Percentiles rank a stretch among this genome's conserved stretches.
Evolutionary conservation across 2,797 vertebrate genomes (phyloP).

Genomic region (Ataeniobius toweri): DNA sequence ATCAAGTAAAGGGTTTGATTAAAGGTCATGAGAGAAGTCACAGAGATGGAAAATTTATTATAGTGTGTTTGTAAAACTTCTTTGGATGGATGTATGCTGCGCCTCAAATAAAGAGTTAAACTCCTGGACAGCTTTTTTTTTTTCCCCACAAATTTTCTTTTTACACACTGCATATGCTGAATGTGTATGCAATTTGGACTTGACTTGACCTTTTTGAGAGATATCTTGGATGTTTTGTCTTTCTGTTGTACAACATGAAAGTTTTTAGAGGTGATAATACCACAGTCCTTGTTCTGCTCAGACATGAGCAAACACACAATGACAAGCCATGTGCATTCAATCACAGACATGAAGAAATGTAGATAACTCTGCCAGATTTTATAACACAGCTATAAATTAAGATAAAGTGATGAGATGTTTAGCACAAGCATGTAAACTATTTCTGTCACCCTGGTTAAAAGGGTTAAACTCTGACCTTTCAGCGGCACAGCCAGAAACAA

Average conservation of each 20-base stretch:
- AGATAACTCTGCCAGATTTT: constrained; percentile 37
- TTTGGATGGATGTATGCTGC: constrained; percentile 23
- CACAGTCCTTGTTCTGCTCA: constrained; percentile 22
- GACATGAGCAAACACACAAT: constrained; percentile 48
- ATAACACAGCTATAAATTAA: constrained; percentile 28
- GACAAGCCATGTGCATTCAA: constrained; percentile 28
- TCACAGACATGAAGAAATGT: constrained; percentile 46
- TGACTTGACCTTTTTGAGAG: background rate
- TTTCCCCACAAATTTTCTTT: background rate
- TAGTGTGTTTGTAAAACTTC: constrained; percentile 21
- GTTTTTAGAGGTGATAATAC: constrained; percentile 27
- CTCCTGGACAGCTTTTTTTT: background rate
- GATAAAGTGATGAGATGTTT: constrained; percentile 42
- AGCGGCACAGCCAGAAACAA: background rate
- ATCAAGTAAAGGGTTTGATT: constrained; percentile 26
- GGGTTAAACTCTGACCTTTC: background rate
- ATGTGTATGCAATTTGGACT: background rate
- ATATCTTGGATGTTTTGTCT: background rate
- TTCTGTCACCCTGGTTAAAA: background rate
- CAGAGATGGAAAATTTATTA: constrained; percentile 26
- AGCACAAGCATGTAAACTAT: constrained; percentile 29
- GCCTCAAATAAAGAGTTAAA: constrained; percentile 15
- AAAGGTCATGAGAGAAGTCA: constrained; percentile 72
- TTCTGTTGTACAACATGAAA: constrained; percentile 17
- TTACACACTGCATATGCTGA: background rate